Conservation (phyloP, 2,888 invertebrate genomes). For the Polymixis lichenea region DNA sequence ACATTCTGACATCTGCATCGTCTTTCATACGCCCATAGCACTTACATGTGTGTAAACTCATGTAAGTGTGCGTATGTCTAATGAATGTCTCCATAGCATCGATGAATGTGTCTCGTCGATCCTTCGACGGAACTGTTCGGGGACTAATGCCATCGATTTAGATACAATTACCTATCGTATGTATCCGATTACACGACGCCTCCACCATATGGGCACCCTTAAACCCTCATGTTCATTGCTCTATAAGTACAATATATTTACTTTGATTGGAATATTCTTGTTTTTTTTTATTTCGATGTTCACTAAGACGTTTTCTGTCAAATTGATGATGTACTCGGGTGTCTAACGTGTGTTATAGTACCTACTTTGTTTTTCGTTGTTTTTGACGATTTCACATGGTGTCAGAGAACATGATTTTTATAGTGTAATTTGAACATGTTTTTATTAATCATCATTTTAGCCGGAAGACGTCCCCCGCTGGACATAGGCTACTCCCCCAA, state of each 20-base stretch:
- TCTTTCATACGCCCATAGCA: slow-evolving; percentile 68
- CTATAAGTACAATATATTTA: slow-evolving; percentile 62
- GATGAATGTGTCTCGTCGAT: slow-evolving; percentile 77
- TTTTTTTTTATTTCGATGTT: slow-evolving; percentile 46
- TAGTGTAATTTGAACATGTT: neutral
- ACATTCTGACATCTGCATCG: slow-evolving; percentile 56
- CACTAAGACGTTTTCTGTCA: slow-evolving; percentile 53
- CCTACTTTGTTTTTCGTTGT: slow-evolving; percentile 34
- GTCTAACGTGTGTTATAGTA: slow-evolving; percentile 53
- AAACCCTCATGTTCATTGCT: slow-evolving; percentile 72
- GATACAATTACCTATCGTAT: slow-evolving; percentile 81
- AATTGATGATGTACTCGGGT: slow-evolving; percentile 56
- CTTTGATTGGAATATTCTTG: slow-evolving; percentile 58
- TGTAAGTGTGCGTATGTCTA: slow-evolving; percentile 75
- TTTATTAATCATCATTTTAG: too few relatives aligned
- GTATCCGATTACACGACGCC: slow-evolving; percentile 79
- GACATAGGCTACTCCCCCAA: too few relatives aligned
- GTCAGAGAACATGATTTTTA: slow-evolving; percentile 8
- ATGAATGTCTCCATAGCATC: slow-evolving; percentile 83
- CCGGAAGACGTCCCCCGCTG: too few relatives aligned
- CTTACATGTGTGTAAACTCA: slow-evolving; percentile 58
- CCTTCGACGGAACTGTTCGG: slow-evolving; percentile 73
- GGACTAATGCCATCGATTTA: slow-evolving; percentile 85
- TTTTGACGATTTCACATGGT: slow-evolving; percentile 13
- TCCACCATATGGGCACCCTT: slow-evolving; percentile 68